phyloP scores from a whole-genome alignment of 1,140 invertebrate genomes.

The Ectropis grisescens region DNA sequence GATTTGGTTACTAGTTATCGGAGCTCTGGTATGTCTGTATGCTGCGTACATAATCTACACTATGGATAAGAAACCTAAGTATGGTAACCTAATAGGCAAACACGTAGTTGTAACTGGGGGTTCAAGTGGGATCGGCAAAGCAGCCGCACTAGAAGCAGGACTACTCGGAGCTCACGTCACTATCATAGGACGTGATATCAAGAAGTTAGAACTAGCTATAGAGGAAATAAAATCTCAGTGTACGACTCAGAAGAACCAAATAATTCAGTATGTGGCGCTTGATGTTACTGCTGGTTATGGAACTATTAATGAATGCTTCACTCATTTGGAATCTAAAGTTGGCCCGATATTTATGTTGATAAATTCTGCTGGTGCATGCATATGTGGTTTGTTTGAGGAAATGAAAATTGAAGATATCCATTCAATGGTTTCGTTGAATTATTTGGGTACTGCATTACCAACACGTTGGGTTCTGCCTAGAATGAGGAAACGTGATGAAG shows the following conservation, averaged over 20 bases:
- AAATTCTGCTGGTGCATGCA: constrained; percentile 91
- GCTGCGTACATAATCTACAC: no score
- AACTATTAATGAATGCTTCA: constrained; percentile 73
- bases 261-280: constrained; percentile 77
- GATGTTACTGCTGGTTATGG: constrained; percentile 81
- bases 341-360: constrained; percentile 91
- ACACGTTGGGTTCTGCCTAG: constrained; percentile 77
- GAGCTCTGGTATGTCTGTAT: no score
- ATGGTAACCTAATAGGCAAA: constrained; percentile 54
- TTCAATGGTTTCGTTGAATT: constrained; percentile 79
- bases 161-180: constrained; percentile 89
- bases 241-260: constrained; percentile 68
- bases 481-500: constrained; percentile 80
- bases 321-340: constrained; percentile 64
- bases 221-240: constrained; percentile 69
- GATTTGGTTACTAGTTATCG: no score
- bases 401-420: constrained; percentile 79
- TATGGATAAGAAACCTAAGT: constrained; percentile 37
- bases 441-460: constrained; percentile 79
- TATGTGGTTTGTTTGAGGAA: constrained; percentile 88
- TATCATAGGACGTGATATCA: constrained; percentile 85
- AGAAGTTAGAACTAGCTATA: constrained; percentile 75
- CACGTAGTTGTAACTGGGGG: constrained; percentile 90
- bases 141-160: constrained; percentile 82
- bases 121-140: constrained; percentile 95